A percentile compares a stretch with the other conserved stretches of the same genome.
phyloP scores from a whole-genome alignment of 2,797 vertebrate genomes.

The Sebastes cheni region DNA sequence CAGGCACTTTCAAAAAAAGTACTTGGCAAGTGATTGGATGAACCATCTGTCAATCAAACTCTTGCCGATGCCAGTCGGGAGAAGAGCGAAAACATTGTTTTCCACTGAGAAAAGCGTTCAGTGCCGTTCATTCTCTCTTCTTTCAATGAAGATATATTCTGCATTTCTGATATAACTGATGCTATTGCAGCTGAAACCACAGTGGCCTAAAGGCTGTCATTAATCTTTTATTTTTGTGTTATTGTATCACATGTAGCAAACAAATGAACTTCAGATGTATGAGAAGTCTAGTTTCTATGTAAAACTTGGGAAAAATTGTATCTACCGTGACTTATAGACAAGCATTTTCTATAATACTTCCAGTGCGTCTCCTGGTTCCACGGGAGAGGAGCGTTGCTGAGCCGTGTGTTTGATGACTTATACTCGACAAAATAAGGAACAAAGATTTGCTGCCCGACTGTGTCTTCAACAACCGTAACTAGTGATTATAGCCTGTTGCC shows the following conservation, averaged over 20 bases:
- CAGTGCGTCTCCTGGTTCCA: too few relatives aligned
- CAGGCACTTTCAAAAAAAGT: not conserved
- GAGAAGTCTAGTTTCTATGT: not conserved
- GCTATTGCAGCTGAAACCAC: not conserved
- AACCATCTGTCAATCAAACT: not conserved
- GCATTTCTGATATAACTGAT: too few relatives aligned
- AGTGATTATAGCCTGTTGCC: not conserved
- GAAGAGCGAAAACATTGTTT: too few relatives aligned
- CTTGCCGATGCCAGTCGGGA: too few relatives aligned
- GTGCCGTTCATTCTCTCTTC: not conserved
- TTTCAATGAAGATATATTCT: not conserved
- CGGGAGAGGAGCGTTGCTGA: not conserved
- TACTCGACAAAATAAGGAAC: not conserved
- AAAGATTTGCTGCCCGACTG: not conserved
- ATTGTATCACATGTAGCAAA: not conserved
- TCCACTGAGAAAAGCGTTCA: too few relatives aligned
- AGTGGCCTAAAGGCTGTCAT: not conserved
- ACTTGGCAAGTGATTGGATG: not conserved
- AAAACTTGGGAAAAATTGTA: not conserved
- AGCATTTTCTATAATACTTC: not conserved
- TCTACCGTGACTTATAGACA: not conserved
- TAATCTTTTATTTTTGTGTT: not conserved
- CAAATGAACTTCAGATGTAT: not conserved
- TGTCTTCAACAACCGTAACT: not conserved
- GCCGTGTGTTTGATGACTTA: not conserved